Evolutionary conservation across 2,888 invertebrate genomes (phyloP).

Genomic region (Helleia helle): DNA sequence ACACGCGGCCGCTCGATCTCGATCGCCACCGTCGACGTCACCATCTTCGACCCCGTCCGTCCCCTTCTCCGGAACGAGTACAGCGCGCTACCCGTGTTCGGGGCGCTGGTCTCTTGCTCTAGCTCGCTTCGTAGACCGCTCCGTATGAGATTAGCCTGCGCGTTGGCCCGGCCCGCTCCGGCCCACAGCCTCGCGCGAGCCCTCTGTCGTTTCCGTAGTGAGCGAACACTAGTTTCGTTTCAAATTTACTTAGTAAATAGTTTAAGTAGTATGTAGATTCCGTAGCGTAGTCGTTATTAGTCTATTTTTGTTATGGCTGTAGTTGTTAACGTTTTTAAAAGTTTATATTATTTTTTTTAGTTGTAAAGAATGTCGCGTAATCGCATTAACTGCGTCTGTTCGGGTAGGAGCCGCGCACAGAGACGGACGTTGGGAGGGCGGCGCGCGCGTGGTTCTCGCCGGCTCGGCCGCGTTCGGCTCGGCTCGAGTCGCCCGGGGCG

Average conservation of each 20-base stretch:
- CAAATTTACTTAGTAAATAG: slow-evolving; percentile 62
- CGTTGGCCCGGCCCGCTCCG: slow-evolving; percentile 21
- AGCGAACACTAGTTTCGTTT: slow-evolving; percentile 66
- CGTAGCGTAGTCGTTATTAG: slow-evolving; percentile 69
- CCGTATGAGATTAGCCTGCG: slow-evolving; percentile 39
- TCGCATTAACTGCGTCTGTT: slow-evolving; percentile 30
- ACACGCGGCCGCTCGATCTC: slow-evolving; percentile 11
- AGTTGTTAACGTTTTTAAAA: slow-evolving; percentile 71
- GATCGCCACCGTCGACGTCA: slow-evolving; percentile 23
- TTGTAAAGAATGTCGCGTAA: slow-evolving; percentile 50
- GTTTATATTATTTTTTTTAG: slow-evolving; percentile 62
- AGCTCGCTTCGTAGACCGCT: slow-evolving; percentile 49
- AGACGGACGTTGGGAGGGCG: slow-evolving; percentile 17
- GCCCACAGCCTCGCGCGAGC: slow-evolving; percentile 25
- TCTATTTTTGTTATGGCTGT: slow-evolving; percentile 72
- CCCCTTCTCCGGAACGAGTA: slow-evolving; percentile 21
- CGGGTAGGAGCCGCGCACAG: slow-evolving; percentile 41
- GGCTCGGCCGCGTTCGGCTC: slow-evolving; percentile 15
- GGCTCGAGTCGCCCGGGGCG: slow-evolving; percentile 13
- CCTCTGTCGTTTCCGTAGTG: slow-evolving; percentile 54
- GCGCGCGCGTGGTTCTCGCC: slow-evolving; percentile 15
- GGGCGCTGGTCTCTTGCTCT: slow-evolving; percentile 30
- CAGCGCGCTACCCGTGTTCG: slow-evolving; percentile 24
- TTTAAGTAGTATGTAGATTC: slow-evolving; percentile 66
- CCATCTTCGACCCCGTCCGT: too few relatives aligned